Evolutionary conservation across 2,113 vertebrate species (phyloP).

Genomic region (Lynx canadensis): DNA sequence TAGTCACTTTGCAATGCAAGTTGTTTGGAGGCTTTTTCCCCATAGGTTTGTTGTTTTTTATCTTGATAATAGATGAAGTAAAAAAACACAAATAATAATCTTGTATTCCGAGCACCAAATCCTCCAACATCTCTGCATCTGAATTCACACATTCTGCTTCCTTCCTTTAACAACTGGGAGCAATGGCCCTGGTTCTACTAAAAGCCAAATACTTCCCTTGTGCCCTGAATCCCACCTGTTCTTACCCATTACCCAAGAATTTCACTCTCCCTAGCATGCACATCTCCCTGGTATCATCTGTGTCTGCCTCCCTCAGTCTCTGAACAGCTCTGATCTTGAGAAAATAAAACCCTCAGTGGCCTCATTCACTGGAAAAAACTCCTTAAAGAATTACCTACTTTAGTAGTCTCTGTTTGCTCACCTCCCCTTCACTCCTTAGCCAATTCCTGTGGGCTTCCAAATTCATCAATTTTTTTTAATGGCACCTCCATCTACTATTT

Average conservation of each 20-base stretch:
- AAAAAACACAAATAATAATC: neutral
- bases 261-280: neutral
- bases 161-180: neutral
- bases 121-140: neutral
- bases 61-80: neutral
- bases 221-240: neutral
- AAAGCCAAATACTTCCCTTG: neutral
- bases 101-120: neutral
- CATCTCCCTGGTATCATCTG: neutral
- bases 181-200: neutral
- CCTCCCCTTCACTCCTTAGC: neutral
- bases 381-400: neutral
- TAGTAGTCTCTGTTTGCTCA: neutral
- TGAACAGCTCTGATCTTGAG: neutral
- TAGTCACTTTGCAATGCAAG: conserved; percentile 28
- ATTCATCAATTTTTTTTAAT: neutral
- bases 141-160: neutral
- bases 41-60: neutral
- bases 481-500: neutral
- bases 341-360: neutral
- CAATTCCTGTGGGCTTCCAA: neutral
- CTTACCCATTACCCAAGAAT: neutral
- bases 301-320: neutral
- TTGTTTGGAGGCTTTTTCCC: neutral
- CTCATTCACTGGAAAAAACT: neutral